phyloP scores from a whole-genome alignment of 2,113 vertebrate genomes.

The Heloderma charlesbogerti region DNA sequence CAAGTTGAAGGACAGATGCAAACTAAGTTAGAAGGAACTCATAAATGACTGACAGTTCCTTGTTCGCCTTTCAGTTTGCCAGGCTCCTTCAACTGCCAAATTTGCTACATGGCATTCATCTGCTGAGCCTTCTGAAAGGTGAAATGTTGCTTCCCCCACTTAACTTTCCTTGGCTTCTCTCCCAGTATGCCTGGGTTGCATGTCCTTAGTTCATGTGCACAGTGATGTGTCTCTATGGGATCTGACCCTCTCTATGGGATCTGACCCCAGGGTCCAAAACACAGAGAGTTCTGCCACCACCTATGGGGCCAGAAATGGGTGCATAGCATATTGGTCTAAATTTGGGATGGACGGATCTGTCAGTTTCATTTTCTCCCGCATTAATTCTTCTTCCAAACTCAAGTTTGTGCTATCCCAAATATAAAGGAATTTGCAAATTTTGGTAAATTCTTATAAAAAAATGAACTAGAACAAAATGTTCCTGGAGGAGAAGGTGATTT shows the following conservation, averaged over 20 bases:
- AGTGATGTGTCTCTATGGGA: background rate
- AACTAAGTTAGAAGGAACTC: background rate
- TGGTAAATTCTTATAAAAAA: too few species aligned
- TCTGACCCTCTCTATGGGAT: too few species aligned
- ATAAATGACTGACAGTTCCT: slow-evolving; percentile 1
- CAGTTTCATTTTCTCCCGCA: too few species aligned
- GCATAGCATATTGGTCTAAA: too few species aligned
- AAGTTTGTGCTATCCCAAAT: too few species aligned
- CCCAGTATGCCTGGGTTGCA: background rate
- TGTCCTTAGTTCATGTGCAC: background rate
- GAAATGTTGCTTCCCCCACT: background rate
- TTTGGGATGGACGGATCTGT: too few species aligned
- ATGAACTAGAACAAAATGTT: too few species aligned
- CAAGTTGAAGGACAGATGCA: slow-evolving; percentile 23
- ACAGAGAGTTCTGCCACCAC: too few species aligned
- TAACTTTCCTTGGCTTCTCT: background rate
- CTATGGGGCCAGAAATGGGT: background rate
- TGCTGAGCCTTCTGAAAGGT: background rate
- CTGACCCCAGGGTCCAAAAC: background rate
- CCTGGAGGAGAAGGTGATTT: too few species aligned
- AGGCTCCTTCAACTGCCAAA: background rate
- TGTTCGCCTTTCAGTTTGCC: slow-evolving; percentile 27
- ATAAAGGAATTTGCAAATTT: too few species aligned
- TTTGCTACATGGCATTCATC: background rate
- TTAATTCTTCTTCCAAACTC: too few species aligned